Conservation (phyloP, 2,797 vertebrate species). For the Dicrostonyx torquatus region DNA sequence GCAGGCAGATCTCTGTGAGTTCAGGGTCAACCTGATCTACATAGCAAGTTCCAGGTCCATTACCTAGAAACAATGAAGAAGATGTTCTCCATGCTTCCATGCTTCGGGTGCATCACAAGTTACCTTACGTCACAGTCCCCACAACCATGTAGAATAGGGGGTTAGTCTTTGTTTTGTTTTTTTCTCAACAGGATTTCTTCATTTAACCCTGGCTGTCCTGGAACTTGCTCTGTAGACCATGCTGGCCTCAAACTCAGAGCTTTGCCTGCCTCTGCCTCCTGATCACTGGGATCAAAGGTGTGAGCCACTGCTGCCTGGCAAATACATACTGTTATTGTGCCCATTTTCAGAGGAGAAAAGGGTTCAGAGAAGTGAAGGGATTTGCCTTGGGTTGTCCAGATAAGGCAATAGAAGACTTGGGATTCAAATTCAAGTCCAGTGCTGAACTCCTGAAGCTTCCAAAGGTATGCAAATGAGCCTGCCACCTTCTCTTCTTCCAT, state of each 20-base stretch:
- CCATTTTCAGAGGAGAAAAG: conserved; percentile 17
- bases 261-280: not conserved
- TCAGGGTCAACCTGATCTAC: not conserved
- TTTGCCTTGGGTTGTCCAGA: not conserved
- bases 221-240: not conserved
- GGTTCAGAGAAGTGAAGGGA: conserved; percentile 4
- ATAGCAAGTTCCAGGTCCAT: not conserved
- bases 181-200: not conserved
- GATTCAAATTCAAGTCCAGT: conserved; percentile 54
- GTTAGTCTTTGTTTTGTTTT: not conserved
- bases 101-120: not conserved
- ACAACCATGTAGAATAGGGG: not conserved
- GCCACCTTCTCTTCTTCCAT: conserved; percentile 31
- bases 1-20: not conserved
- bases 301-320: not conserved
- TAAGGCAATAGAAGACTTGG: not conserved
- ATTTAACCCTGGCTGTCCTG: not conserved
- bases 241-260: not conserved
- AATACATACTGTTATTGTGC: not conserved
- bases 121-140: not conserved
- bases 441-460: conserved; percentile 7
- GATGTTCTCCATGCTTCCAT: not conserved
- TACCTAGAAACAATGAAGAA: not conserved
- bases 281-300: not conserved
- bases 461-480: conserved; percentile 4